Base-by-base conservation (phyloP, 2,888 invertebrate species). In the Branchipolynoe longqiensis region DNA sequence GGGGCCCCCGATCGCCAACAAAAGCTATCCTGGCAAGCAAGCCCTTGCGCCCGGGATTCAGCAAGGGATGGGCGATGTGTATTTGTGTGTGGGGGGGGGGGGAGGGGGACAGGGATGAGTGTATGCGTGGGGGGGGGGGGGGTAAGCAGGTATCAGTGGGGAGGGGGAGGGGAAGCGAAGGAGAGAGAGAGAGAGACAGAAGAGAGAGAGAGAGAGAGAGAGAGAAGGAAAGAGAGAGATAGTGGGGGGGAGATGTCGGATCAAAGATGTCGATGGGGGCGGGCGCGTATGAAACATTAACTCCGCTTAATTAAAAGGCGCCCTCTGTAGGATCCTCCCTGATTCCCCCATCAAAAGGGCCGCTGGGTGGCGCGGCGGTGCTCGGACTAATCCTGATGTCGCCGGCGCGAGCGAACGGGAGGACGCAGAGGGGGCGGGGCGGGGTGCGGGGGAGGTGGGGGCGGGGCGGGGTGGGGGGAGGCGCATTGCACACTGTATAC, bases 271-370 rank as follows among this genome's bases (percentile, higher is more conserved):
- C 69, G 69, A 33, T 8, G 48, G 28, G 48, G 48, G 48, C 31
- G 31, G 22, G 18, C 69, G 28, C 54, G 54, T 69, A 69, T 64
- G 84, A 84, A 84, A 84, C 84, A 84, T 84, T 84, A 84, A 84
- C 84, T 84, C 64, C 48, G 84, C 48, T 69, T 84, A 84, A 84
- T 84, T 84, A 84, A 84, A 84, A 84, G 69, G 69, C 31, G 36
- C 62, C n/a, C 84, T 84, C 82, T 54, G 56, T 56, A 54, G 58
- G 38, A 36, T 82, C 33, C 36, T 14, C 82, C 25, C 33, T 31
- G 82, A 82, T 56, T 54, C 58, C 31, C 56, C 8, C 33, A 33
- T 58, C 58, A 56, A 82, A 82, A 82, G 58, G 58, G 82, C 82
- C 38, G 14, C 28, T 6, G 56, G 82, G 82, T 58, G n/a, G 28